phyloP scores from a whole-genome alignment of 2,797 vertebrate species.

The Acipenser ruthenus region DNA sequence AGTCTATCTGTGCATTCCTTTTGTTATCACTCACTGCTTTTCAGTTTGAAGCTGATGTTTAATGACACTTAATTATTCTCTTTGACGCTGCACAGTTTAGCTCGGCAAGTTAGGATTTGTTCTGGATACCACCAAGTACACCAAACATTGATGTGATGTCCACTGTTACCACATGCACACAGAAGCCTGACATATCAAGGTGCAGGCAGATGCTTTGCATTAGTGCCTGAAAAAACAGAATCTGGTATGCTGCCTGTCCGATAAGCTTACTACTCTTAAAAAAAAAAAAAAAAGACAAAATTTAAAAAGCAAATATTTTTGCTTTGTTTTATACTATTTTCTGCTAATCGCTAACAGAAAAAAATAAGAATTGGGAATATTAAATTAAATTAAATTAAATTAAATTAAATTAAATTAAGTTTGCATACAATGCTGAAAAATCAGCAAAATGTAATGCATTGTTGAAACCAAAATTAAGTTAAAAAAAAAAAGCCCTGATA shows the following conservation, averaged over 20 bases:
- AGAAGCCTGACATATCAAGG: not conserved
- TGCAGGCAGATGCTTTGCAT: not conserved
- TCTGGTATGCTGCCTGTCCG: not conserved
- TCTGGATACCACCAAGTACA: not conserved
- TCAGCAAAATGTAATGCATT: no score
- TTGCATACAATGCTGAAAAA: no score
- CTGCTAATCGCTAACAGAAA: not conserved
- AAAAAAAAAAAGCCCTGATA: no score
- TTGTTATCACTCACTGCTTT: not conserved
- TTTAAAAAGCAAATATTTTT: not conserved
- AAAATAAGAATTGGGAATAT: no score
- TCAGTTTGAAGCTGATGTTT: not conserved
- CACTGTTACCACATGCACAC: not conserved
- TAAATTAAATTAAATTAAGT: no score
- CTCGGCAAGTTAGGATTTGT: conserved; percentile 1
- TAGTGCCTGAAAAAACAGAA: not conserved
- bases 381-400: no score
- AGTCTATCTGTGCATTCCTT: not conserved
- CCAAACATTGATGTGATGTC: not conserved
- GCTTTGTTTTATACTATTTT: not conserved
- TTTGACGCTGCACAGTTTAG: not conserved
- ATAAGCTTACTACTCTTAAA: not conserved
- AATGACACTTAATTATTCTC: not conserved
- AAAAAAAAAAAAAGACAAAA: no score
- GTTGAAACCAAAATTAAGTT: no score